Percentiles rank a stretch among this genome's conserved stretches.
Conservation (phyloP, 2,797 vertebrate species). For the Gallinago stenura region DNA sequence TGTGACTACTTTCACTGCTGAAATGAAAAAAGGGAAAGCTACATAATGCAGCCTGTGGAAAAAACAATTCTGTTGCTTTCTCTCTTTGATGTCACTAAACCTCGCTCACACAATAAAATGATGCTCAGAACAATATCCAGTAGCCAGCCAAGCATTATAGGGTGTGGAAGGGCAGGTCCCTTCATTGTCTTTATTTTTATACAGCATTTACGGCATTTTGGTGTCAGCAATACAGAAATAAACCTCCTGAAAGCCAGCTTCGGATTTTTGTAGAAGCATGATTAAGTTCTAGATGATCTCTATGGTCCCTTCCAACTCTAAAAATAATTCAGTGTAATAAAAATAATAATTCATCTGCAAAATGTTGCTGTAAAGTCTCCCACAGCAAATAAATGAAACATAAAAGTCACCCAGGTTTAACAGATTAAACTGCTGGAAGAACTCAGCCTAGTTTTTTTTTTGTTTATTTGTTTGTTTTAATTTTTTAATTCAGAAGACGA, state of each 20-base stretch:
- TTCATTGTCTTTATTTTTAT: slow-evolving; percentile 39
- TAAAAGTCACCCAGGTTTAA: background rate
- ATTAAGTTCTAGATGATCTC: background rate
- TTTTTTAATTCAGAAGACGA: background rate
- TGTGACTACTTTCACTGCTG: slow-evolving; percentile 34
- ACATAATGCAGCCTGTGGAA: background rate
- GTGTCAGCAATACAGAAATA: slow-evolving; percentile 38
- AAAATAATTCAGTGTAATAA: too few species aligned
- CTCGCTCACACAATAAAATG: background rate
- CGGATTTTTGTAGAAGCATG: background rate
- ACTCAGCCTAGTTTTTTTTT: background rate
- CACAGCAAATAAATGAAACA: background rate
- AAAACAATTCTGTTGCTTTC: slow-evolving; percentile 49
- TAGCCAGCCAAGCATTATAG: slow-evolving; percentile 5
- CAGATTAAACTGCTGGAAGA: background rate
- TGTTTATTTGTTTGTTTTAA: background rate
- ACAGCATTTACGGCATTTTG: background rate
- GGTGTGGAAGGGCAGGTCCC: slow-evolving; percentile 9
- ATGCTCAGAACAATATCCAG: slow-evolving; percentile 20
- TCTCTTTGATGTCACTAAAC: slow-evolving; percentile 57
- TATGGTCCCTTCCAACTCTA: too few species aligned
- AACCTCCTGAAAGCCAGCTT: background rate
- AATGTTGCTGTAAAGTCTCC: background rate
- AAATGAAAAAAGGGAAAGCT: slow-evolving; percentile 41
- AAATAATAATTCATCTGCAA: background rate